Evolutionary conservation across 2,797 vertebrate species (phyloP), one percentile per base, ranked within the genome.

Genomic region (Numenius phaeopus): DNA sequence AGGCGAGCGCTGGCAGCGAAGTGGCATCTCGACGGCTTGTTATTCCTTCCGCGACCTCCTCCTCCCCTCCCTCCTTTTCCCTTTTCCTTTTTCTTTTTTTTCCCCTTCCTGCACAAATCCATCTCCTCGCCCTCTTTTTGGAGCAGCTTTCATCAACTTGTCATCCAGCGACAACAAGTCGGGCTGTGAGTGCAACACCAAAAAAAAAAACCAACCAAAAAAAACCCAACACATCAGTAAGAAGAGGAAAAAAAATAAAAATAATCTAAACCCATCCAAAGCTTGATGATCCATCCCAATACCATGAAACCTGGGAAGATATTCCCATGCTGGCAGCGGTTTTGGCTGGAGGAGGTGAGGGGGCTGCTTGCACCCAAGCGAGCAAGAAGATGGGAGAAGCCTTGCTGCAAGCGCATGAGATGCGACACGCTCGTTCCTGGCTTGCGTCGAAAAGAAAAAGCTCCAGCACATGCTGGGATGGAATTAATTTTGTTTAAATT

Each of bases 101-200:
- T 2, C 5, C 5, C 29, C 10, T 7, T 11, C 54, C 57, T 55
- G 16, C 83, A 55, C 2, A 0, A 72, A 83, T 85, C 75, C 75
- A 4, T 87, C 83, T 39, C 94, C 52, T 73, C 27, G 7, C 34
- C 72, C 82, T 92, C 71, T 26, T 72, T 57, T 52, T 32, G 3
- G 75, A 85, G 89, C 58, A 11, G 54, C 96, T 94, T 83, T 98
- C 97, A 95, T 96, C 96, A 52, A 46, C 32, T 87, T 96, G 97
- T 98, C 97, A 97, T 42, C 27, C 29, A 26, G 89, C 1, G 66
- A 78, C 62, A 81, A 91, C 66, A 42, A 39, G 65, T 5, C 0
- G 15, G 64, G 83, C 91, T 93, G 73, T 2, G 52, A 87, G 90
- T 3, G 30, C 16, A 18, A 14, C 5, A 65, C 2, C 9, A 14